These are phyloP conservation scores for Trichopoda pennipes DNA, from an alignment of 2,888 invertebrate species.

Conservation along the genomic window DNA sequence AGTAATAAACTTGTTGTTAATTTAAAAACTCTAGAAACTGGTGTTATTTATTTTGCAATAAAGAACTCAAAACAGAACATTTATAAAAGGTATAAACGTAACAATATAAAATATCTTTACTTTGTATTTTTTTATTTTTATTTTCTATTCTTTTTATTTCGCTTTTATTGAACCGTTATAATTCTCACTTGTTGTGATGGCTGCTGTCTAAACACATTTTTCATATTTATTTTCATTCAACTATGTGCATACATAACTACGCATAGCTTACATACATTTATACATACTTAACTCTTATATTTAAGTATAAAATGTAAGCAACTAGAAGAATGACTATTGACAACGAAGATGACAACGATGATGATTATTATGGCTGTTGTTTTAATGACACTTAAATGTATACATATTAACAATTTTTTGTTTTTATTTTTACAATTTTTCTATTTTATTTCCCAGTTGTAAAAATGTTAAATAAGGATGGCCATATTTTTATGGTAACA, in stretches of 20 bases:
- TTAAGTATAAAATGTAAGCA: neutral
- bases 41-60: too few relatives aligned
- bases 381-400: slow-evolving; percentile 59
- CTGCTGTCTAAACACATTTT: slow-evolving; percentile 32
- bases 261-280: too few relatives aligned
- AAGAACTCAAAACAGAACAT: too few relatives aligned
- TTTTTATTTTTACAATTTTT: neutral
- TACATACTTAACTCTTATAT: too few relatives aligned
- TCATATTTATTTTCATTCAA: neutral
- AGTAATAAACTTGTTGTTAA: too few relatives aligned
- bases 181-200: slow-evolving; percentile 38
- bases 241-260: neutral
- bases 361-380: slow-evolving; percentile 49
- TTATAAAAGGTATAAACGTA: too few relatives aligned
- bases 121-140: neutral
- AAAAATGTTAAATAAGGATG: neutral
- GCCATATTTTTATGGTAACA: neutral
- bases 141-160: slow-evolving; percentile 34
- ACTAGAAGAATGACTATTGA: slow-evolving; percentile 10
- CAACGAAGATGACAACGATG: slow-evolving; percentile 7
- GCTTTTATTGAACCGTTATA: slow-evolving; percentile 50
- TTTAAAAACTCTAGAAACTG: too few relatives aligned
- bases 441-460: neutral
- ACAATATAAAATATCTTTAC: too few relatives aligned
- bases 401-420: slow-evolving; percentile 55